phyloP scores from a whole-genome alignment of 1,140 invertebrate genomes.

The Bombus superbus region DNA sequence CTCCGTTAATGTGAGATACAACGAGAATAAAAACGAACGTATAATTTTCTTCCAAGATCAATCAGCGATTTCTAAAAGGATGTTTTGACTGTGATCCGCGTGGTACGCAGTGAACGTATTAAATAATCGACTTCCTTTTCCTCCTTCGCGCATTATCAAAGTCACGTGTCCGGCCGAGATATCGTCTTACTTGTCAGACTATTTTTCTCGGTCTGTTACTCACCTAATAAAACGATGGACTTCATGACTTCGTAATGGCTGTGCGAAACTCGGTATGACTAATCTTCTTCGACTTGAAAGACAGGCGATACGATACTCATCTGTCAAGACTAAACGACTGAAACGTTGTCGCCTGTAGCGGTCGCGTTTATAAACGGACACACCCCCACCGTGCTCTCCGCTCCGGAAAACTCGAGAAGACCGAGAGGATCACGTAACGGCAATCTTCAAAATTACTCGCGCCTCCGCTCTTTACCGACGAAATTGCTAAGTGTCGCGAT shows the following conservation, averaged over 20 bases:
- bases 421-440: constrained; percentile 31
- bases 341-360: constrained; percentile 61
- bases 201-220: neutral
- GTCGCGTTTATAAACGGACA: constrained; percentile 73
- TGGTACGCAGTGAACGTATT: neutral
- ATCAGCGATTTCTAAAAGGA: no score
- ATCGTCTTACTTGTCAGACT: neutral
- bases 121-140: neutral
- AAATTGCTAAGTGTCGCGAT: constrained; percentile 26
- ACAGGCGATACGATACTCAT: neutral
- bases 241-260: constrained; percentile 27
- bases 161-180: neutral
- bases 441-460: constrained; percentile 44
- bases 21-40: no score
- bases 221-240: constrained; percentile 49
- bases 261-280: neutral
- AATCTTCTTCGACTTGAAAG: neutral
- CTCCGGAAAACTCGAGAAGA: constrained; percentile 23
- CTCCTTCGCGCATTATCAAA: neutral
- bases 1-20: no score
- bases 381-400: constrained; percentile 64
- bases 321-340: constrained; percentile 63
- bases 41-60: no score
- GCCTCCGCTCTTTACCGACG: constrained; percentile 16
- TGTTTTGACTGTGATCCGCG: neutral